Evolutionary conservation across 2,888 invertebrate genomes (phyloP), one percentile per base, ranked within the genome.

Genomic region (Eustalomyia histrio): DNA sequence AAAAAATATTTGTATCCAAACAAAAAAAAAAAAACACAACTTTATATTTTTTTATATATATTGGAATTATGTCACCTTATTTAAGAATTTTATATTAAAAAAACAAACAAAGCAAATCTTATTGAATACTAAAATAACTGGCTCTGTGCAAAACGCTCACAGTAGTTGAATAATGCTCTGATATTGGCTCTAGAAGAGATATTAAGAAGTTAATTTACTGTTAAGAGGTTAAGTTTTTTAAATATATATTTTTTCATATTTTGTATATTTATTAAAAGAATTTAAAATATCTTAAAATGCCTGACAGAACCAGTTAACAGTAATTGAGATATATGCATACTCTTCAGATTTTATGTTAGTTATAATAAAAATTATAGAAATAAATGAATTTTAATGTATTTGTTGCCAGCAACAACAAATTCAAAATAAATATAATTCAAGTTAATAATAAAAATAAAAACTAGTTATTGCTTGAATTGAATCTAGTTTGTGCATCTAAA

Each of bases 21-120:
- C 33, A 21, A 58, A 16, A 50, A n/a, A 21, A 21, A 58, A 16
- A 50, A n/a, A 21, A 47, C 14, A 68, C 17, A 58, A 58, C 14
- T n/a, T 18, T 21, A 6, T 60, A 50, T 35, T 21, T 52, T 63
- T 17, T 39, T 24, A 16, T 29, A 43, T 14, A 57, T 33, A 35
- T 16, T 12, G 14, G 47, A 68, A 75, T 75, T 52, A 53, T 67
- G 52, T 74, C 67, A 60, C 60, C 60, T 14, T 2, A 29, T 52
- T n/a, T 7, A 2, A 60, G 39, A 75, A 53, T 18, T 17, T 43
- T 6, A 33, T 14, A 14, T 47, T 47, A n/a, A 47, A 39, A 14
- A 47, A 47, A 47, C 43, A 47, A 47, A 47, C 43, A 47, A 47
- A 47, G n/a, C 14, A 60, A 60, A 71, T 16, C 50, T 24, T 52